phyloP scores from a whole-genome alignment of 1,140 invertebrate species.

The Dreissena polymorpha region DNA sequence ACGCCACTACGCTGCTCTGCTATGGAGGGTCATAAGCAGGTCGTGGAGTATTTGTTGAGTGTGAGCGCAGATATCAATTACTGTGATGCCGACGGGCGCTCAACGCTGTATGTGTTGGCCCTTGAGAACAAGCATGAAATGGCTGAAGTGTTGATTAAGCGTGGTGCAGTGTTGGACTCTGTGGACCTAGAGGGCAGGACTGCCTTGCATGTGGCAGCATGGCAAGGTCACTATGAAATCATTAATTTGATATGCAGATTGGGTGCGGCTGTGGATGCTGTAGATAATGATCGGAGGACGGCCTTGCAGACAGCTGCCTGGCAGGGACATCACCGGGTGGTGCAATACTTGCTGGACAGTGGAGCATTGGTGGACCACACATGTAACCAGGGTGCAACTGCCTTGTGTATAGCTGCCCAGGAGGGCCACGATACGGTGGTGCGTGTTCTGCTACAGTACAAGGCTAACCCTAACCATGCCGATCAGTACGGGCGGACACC shows the following conservation, averaged over 20 bases:
- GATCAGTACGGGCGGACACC: conserved; percentile 94
- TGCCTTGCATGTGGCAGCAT: conserved; percentile 94
- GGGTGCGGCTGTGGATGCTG: conserved; percentile 91
- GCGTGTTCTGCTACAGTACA: conserved; percentile 90
- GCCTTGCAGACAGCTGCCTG: conserved; percentile 96
- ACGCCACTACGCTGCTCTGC: conserved; percentile 91
- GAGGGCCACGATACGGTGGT: conserved; percentile 97
- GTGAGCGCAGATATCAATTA: conserved; percentile 93
- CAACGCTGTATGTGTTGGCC: conserved; percentile 94
- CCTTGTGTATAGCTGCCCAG: conserved; percentile 95
- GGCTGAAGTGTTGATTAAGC: conserved; percentile 86
- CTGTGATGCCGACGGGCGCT: conserved; percentile 94
- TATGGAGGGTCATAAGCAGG: conserved; percentile 90
- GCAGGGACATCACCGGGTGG: conserved; percentile 94
- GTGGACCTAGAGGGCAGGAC: conserved; percentile 95
- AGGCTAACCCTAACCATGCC: conserved; percentile 94
- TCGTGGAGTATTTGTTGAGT: conserved; percentile 79
- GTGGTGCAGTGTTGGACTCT: conserved; percentile 88
- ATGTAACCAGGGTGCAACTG: conserved; percentile 97
- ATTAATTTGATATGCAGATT: conserved; percentile 90
- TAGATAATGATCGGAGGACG: conserved; percentile 93
- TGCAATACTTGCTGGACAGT: conserved; percentile 85
- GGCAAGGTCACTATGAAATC: conserved; percentile 96
- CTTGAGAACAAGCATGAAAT: conserved; percentile 92
- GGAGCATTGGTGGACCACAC: conserved; percentile 91